Percentiles rank a stretch among this genome's conserved stretches.
Conservation (phyloP, 2,113 vertebrate genomes). For the Anser brachyrhynchus region DNA sequence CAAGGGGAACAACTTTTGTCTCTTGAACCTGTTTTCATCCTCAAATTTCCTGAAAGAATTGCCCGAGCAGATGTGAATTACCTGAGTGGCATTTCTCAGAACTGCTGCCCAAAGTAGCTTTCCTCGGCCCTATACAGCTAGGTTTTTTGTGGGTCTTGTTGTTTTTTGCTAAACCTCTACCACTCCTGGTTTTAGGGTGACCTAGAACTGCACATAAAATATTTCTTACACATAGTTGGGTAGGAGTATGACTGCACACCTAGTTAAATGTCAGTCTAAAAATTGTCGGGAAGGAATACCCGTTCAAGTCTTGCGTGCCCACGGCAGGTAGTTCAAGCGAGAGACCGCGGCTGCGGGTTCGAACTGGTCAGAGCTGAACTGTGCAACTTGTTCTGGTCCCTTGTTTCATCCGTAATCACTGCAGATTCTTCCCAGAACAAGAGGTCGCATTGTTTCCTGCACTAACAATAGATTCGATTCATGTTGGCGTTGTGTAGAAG, state of each 20-base stretch:
- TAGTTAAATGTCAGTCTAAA: not conserved
- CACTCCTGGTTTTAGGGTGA: not conserved
- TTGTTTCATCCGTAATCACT: not conserved
- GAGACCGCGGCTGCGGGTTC: not conserved
- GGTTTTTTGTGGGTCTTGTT: not conserved
- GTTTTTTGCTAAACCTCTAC: not conserved
- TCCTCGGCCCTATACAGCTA: not conserved
- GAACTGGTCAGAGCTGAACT: not conserved
- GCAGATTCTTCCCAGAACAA: not conserved
- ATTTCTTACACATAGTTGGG: not conserved
- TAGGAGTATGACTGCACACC: not conserved
- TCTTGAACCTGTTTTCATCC: not conserved
- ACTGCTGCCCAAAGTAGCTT: not conserved
- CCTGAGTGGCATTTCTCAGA: rapidly evolving
- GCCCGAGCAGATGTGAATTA: rapidly evolving
- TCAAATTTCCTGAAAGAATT: not conserved
- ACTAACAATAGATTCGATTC: rapidly evolving
- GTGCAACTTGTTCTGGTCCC: not conserved
- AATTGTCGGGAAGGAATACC: rapidly evolving
- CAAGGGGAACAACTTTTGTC: not conserved
- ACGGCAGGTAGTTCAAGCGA: rapidly evolving
- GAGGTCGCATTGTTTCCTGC: not conserved
- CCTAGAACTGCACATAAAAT: not conserved
- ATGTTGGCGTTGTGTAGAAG: rapidly evolving
- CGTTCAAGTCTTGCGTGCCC: rapidly evolving